Conservation (phyloP, 2,113 vertebrate genomes). For the Psittacula cyanocephala region DNA sequence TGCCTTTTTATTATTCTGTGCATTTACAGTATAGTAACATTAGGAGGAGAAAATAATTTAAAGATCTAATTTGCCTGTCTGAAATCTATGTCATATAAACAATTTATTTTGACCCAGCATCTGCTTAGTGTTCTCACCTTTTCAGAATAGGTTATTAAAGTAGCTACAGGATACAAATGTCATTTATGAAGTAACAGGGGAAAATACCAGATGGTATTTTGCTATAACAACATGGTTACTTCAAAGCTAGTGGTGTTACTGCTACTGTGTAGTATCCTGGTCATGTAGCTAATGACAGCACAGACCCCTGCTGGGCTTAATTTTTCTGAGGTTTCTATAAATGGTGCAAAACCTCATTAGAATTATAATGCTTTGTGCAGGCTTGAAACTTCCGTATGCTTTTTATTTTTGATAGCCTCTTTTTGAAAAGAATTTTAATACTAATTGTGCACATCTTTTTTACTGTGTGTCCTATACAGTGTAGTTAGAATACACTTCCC, state of each 20-base stretch:
- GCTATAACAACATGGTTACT: neutral
- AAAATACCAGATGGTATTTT: conserved; percentile 13
- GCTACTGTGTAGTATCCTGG: neutral
- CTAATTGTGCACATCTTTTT: fast-evolving
- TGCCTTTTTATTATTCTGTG: neutral
- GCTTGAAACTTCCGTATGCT: neutral
- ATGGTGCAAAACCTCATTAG: neutral
- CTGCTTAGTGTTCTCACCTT: conserved; percentile 44
- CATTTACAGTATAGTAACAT: neutral
- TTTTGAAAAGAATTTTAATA: neutral
- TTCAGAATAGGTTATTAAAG: neutral
- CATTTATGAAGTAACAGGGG: neutral
- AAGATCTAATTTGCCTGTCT: neutral
- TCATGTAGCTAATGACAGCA: neutral
- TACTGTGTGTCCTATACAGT: neutral
- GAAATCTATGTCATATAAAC: neutral
- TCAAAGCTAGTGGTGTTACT: neutral
- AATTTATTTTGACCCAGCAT: neutral
- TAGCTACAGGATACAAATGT: neutral
- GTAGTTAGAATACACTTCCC: neutral
- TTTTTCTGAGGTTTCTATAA: conserved; percentile 13
- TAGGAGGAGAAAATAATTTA: neutral
- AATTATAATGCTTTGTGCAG: neutral
- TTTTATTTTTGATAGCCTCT: neutral
- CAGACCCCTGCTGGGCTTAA: neutral